These are phyloP conservation scores for Chlamydotis undulata DNA, from an alignment of 2,113 vertebrate genomes.

Conservation along the genomic window DNA sequence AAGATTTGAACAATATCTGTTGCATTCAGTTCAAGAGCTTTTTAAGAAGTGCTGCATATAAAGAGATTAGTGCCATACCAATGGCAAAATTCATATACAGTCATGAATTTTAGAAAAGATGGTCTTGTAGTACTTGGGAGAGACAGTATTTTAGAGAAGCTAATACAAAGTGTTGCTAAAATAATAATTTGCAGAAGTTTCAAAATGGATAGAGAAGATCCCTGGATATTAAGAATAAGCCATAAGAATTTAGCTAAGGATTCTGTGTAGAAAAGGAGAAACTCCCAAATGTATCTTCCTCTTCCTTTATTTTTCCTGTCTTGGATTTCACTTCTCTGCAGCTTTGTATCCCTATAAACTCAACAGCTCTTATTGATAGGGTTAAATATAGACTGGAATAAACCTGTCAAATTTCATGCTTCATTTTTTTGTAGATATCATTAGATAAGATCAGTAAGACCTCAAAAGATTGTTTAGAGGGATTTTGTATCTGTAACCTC, in stretches of 20 bases:
- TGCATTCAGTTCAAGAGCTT: conserved; percentile 11
- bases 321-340: neutral
- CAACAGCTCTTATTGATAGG: neutral
- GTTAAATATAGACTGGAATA: neutral
- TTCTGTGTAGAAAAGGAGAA: neutral
- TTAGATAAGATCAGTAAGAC: neutral
- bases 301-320: neutral
- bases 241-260: neutral
- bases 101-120: neutral
- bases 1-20: conserved; percentile 4
- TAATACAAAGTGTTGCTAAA: neutral
- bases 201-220: neutral
- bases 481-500: neutral
- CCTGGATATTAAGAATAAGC: neutral
- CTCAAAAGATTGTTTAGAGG: neutral
- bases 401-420: neutral
- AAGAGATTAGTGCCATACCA: neutral
- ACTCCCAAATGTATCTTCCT: neutral
- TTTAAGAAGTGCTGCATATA: neutral
- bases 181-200: neutral
- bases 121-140: neutral
- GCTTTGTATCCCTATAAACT: neutral
- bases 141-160: neutral
- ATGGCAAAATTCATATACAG: neutral
- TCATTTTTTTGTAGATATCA: neutral